Evolutionary conservation across 1,140 invertebrate species (phyloP).

Genomic region (Oreohelix idahoensis): DNA sequence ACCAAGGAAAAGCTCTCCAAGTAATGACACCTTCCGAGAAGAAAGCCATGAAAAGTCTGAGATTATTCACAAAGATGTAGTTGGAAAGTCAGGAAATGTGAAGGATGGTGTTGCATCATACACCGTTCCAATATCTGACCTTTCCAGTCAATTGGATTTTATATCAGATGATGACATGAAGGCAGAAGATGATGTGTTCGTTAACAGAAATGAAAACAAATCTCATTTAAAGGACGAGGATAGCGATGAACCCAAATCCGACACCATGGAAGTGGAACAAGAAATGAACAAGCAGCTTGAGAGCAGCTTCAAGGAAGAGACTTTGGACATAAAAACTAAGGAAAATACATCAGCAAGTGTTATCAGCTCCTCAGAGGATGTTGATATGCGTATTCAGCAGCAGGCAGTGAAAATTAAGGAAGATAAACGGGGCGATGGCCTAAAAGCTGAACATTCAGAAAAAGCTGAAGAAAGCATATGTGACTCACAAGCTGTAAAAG

Average conservation of each 20-base stretch:
- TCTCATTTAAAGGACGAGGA: background rate
- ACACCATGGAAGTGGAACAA: background rate
- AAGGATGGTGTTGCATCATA: too few relatives aligned
- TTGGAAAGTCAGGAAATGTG: background rate
- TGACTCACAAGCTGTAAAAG: background rate
- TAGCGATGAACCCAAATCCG: background rate
- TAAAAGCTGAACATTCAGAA: background rate
- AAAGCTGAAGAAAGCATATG: background rate
- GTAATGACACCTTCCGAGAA: background rate
- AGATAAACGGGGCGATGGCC: background rate
- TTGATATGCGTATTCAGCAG: slow-evolving; percentile 26
- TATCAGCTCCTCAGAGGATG: background rate
- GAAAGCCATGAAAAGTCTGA: background rate
- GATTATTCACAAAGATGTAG: background rate
- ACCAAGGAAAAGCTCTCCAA: background rate
- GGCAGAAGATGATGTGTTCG: background rate
- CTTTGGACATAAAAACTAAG: background rate
- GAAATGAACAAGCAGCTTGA: background rate
- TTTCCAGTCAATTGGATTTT: background rate
- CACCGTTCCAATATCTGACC: background rate
- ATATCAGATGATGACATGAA: background rate
- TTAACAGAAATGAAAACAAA: background rate
- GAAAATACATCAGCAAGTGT: background rate
- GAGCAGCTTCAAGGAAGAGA: background rate
- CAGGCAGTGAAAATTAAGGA: background rate